A percentile compares a stretch with the other conserved stretches of the same genome.
phyloP scores from a whole-genome alignment of 1,140 invertebrate species.

The Pogonomyrmex barbatus region DNA sequence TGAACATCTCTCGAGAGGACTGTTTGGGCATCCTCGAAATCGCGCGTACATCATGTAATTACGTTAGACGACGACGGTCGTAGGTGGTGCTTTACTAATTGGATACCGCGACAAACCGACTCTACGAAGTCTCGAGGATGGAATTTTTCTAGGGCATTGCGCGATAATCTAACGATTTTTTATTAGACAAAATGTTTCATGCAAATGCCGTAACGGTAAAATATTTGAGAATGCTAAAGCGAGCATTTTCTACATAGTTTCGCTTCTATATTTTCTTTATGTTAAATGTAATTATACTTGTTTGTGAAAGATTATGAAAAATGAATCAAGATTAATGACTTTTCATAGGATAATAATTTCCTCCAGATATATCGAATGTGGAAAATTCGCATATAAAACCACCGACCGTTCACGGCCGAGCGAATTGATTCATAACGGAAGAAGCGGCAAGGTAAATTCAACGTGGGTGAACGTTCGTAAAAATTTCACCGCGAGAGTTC shows the following conservation, averaged over 20 bases:
- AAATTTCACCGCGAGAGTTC: constrained; percentile 37
- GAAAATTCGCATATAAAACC: constrained; percentile 6
- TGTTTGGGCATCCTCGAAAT: constrained; percentile 69
- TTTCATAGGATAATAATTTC: background rate
- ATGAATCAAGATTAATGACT: background rate
- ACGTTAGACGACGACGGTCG: constrained; percentile 65
- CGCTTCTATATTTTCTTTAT: background rate
- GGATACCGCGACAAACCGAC: constrained; percentile 7
- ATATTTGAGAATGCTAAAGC: background rate
- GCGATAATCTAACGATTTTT: background rate
- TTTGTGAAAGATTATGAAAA: background rate
- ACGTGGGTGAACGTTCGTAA: constrained; percentile 37
- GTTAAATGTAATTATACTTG: background rate
- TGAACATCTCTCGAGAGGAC: constrained; percentile 59
- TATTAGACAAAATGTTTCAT: background rate
- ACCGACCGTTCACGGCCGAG: background rate
- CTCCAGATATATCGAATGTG: background rate
- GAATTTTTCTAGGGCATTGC: background rate
- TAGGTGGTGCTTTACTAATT: constrained; percentile 65
- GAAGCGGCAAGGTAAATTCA: constrained; percentile 20
- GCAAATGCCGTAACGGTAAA: background rate
- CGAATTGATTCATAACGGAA: background rate
- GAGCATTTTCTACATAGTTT: background rate
- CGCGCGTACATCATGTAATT: constrained; percentile 68
- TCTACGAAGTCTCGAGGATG: background rate